These are phyloP conservation scores for Drosophila sucinea DNA, from an alignment of 1,140 invertebrate genomes.

Conservation along the genomic window DNA sequence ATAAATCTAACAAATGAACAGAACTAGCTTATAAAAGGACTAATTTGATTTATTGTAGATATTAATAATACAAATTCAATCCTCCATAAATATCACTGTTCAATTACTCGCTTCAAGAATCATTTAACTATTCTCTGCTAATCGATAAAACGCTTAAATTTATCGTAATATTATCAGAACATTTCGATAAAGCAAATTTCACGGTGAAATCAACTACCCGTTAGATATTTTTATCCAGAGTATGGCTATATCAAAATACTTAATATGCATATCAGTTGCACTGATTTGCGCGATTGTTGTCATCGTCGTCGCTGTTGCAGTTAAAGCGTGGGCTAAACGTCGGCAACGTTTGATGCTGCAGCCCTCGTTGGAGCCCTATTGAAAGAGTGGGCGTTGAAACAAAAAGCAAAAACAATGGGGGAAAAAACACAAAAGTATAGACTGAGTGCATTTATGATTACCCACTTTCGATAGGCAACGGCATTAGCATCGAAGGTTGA, in stretches of 20 bases:
- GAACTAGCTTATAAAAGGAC: too few relatives aligned
- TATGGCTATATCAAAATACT: slow-evolving; percentile 21
- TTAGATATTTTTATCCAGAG: slow-evolving; percentile 10
- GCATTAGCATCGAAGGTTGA: background rate
- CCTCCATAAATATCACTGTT: too few relatives aligned
- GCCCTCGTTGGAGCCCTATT: slow-evolving; percentile 9
- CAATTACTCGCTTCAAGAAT: too few relatives aligned
- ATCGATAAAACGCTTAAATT: too few relatives aligned
- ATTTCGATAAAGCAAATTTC: too few relatives aligned
- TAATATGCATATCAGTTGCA: slow-evolving; percentile 47
- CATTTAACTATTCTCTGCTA: too few relatives aligned
- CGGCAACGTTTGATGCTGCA: slow-evolving; percentile 65
- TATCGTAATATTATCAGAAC: too few relatives aligned
- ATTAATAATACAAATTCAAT: too few relatives aligned
- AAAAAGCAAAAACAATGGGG: background rate
- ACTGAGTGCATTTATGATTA: slow-evolving; percentile 49
- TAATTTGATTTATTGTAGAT: too few relatives aligned
- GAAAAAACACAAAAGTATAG: slow-evolving; percentile 18
- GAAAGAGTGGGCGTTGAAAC: slow-evolving; percentile 40
- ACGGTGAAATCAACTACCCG: background rate
- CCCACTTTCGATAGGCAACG: slow-evolving; percentile 35
- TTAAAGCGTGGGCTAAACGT: slow-evolving; percentile 48
- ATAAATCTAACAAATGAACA: too few relatives aligned
- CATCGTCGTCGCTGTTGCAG: slow-evolving; percentile 9
- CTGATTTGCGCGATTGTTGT: slow-evolving; percentile 36